Base-by-base conservation (phyloP, 2,888 invertebrate genomes). In the Penaeus monodon region DNA sequence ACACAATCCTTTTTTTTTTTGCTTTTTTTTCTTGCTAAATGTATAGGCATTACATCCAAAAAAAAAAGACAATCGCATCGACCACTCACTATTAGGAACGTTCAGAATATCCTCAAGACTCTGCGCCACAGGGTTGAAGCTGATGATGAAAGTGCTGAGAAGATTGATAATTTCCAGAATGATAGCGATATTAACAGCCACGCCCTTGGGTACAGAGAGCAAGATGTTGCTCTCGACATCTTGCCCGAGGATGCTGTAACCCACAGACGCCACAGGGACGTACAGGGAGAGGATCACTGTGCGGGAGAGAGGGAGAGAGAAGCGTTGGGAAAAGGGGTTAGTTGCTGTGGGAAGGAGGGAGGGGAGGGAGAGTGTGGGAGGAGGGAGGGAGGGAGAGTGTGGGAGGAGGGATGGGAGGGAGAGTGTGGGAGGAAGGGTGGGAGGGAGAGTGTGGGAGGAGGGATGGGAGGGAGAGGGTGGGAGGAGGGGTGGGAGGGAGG, bases 81-180 rank as follows among this genome's bases (percentile, higher is more conserved):
- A 57, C 3, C 38, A 91, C 92, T 92, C 91, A 95, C 95, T 92
- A 91, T 93, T 93, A 3, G 95, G 94, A 10, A 95, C 93, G 85
- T 93, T 93, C 90, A 95, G 94, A 3, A 94, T 92, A 91, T 95
- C 94, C 91, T 96, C 96, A 85, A 95, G 91, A 91, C 95, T 95
- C 92, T 95, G 95, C 91, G 94, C 94, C 57, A 95, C 94, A 0
- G 95, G 95, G 92, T 95, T 95, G 90, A 95, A 93, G 89, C 95
- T 94, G 90, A 96, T 95, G 89, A 95, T 92, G 92, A 95, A 95
- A 57, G 95, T 95, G 78, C 94, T 93, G 63, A 95, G 92, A 27
- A 96, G 93, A 92, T 96, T 95, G 12, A 94, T 91, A 0, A 94
- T 94, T 93, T 96, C 94, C 64, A 95, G 92, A 63, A 95, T 92